Percentiles rank a stretch among this genome's conserved stretches.
These are phyloP conservation scores for Osmerus eperlanus DNA, from an alignment of 2,113 vertebrate genomes.

Conservation along the genomic window DNA sequence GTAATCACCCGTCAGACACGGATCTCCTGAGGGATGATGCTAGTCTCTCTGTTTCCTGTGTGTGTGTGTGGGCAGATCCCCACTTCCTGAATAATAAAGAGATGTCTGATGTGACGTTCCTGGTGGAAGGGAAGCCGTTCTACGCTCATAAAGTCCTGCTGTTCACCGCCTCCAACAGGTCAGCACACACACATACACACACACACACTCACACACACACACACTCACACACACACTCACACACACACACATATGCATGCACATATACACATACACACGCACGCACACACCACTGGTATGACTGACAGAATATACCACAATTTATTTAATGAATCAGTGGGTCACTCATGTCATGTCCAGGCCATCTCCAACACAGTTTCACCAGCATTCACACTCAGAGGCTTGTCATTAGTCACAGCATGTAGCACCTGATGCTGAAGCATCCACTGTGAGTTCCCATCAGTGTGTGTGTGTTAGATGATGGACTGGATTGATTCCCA, in stretches of 20 bases:
- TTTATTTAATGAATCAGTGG: not conserved
- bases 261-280: too few species aligned
- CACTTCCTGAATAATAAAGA: conserved; percentile 99
- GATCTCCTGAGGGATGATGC: too few species aligned
- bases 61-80: conserved; percentile 77
- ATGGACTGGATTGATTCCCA: not conserved
- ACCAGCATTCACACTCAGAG: not conserved
- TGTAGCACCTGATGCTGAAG: not conserved
- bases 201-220: not conserved
- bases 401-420: not conserved
- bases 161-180: conserved; percentile 95
- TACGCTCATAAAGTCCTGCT: conserved; percentile 96
- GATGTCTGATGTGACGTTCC: conserved; percentile 98
- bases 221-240: not conserved
- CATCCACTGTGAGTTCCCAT: not conserved
- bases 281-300: too few species aligned
- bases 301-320: not conserved
- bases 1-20: too few species aligned
- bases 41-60: not conserved
- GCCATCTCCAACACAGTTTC: not conserved
- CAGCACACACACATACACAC: conserved; percentile 11
- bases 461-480: not conserved
- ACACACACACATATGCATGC: too few species aligned
- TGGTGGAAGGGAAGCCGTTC: conserved; percentile 95
- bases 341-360: not conserved